Conservation (phyloP, 2,113 vertebrate species). For the Aleadryas rufinucha region DNA sequence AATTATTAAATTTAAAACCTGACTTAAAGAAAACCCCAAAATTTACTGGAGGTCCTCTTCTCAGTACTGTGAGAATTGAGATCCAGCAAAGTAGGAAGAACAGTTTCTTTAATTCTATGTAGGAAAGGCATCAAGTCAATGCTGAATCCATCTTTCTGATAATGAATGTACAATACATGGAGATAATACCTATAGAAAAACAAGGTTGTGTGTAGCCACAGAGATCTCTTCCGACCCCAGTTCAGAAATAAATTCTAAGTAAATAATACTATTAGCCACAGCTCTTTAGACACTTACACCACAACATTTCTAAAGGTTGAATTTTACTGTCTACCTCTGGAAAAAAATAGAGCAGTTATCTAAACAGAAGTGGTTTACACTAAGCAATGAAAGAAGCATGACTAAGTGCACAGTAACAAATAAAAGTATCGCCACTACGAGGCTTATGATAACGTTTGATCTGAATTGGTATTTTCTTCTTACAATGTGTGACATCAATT, state of each 20-base stretch:
- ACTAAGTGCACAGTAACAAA: background rate
- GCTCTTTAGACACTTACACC: background rate
- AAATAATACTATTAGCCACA: background rate
- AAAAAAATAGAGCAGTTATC: background rate
- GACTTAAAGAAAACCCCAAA: background rate
- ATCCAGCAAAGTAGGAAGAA: background rate
- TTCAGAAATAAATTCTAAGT: background rate
- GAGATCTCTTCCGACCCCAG: background rate
- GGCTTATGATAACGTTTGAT: background rate
- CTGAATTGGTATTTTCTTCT: background rate
- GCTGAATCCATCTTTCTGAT: background rate
- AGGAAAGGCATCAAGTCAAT: background rate
- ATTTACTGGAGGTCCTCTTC: background rate
- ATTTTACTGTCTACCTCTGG: background rate
- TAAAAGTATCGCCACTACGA: accelerated
- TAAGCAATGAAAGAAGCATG: background rate
- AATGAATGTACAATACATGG: background rate
- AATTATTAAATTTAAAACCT: background rate
- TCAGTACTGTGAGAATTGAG: background rate
- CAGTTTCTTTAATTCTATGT: background rate
- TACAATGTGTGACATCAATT: background rate
- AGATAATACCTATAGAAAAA: background rate
- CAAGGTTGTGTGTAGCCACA: background rate
- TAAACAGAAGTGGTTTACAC: background rate
- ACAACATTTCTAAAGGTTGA: background rate